Evolutionary conservation across 2,888 invertebrate species (phyloP).

Genomic region (Chrysotoxum bicinctum): DNA sequence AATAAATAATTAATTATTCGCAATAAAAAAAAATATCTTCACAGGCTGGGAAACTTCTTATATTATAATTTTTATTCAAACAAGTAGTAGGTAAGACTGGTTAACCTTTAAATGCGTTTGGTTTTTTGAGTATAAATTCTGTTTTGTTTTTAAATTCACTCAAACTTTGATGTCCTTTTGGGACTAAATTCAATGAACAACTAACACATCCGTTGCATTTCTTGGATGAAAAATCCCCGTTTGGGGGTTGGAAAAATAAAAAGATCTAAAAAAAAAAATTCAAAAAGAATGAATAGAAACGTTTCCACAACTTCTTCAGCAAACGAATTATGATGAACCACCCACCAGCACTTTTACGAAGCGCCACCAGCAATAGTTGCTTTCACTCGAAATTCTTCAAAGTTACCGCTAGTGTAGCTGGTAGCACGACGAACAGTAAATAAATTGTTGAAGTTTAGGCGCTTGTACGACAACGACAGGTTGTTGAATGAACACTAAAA

Average conservation of each 20-base stretch:
- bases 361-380: constrained; percentile 13
- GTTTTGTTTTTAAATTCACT: constrained; percentile 21
- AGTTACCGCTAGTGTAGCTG: background rate
- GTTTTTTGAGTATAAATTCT: constrained; percentile 25
- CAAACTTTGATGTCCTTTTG: constrained; percentile 47
- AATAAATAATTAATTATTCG: constrained; percentile 3
- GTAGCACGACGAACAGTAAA: constrained; percentile 1
- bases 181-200: constrained; percentile 66
- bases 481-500: constrained; percentile 68
- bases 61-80: background rate
- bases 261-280: constrained; percentile 29
- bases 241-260: constrained; percentile 11
- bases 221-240: constrained; percentile 46
- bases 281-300: constrained; percentile 54
- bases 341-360: constrained; percentile 11
- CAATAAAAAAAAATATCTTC: background rate
- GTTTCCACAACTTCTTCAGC: constrained; percentile 41
- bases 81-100: background rate
- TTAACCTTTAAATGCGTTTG: constrained; percentile 7
- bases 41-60: background rate
- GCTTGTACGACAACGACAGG: constrained; percentile 53
- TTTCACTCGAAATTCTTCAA: constrained; percentile 19
- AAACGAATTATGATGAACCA: constrained; percentile 32
- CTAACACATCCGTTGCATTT: constrained; percentile 51
- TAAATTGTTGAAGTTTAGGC: constrained; percentile 32